Conservation (phyloP, 2,113 vertebrate genomes). For the Hemicordylus capensis region DNA sequence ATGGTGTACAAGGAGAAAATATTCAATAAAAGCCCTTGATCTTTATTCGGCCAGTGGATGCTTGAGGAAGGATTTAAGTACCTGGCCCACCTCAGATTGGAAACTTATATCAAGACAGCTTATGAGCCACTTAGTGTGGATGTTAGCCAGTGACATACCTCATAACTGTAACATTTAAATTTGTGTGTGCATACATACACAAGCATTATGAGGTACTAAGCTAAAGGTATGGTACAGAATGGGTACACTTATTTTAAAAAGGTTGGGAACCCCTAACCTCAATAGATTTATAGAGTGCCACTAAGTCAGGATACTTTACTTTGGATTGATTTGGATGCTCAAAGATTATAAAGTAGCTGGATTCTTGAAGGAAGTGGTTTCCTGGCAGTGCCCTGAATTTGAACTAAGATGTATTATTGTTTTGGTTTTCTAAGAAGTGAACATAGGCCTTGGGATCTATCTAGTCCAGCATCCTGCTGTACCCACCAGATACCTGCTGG, state of each 20-base stretch:
- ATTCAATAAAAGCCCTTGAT: not conserved
- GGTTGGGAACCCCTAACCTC: not conserved
- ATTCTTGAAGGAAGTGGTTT: not conserved
- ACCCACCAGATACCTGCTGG: no score
- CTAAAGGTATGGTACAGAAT: no score
- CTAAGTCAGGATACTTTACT: not conserved
- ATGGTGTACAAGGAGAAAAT: not conserved
- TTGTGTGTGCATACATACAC: no score
- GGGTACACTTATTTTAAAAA: no score
- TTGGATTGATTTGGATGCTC: not conserved
- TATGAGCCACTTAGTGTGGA: no score
- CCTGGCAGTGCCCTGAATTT: not conserved
- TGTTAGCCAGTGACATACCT: no score
- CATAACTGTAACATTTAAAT: no score
- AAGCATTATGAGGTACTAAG: no score
- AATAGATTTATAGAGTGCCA: not conserved
- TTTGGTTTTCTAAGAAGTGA: not conserved
- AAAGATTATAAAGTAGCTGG: not conserved
- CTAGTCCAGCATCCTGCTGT: no score
- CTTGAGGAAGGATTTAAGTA: not conserved
- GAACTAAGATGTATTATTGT: not conserved
- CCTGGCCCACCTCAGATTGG: no score
- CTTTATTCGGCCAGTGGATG: not conserved
- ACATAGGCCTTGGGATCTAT: no score
- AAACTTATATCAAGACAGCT: no score